Base-by-base conservation (phyloP, 2,888 invertebrate genomes). In the Prosopocoilus inquinatus region DNA sequence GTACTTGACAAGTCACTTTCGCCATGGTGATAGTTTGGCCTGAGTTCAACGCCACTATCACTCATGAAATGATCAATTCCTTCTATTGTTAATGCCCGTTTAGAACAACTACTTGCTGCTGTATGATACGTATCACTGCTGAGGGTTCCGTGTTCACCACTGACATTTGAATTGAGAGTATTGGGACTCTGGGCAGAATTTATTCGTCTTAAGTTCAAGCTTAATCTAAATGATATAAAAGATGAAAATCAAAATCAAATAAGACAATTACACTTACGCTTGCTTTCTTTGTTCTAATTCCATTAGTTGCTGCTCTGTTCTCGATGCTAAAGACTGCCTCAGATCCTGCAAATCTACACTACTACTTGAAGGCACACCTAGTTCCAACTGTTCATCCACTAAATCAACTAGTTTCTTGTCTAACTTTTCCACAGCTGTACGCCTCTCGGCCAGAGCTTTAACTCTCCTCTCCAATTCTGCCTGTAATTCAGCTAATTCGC, bases 111-210 rank as follows among this genome's bases (percentile, higher is more conserved):
- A 61, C 74, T 75, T 63, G 86, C 81, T 0, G 90, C 89, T 13
- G 90, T 90, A 76, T 90, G 90, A 77, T 88, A 91, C 1, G 89
- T 87, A 67, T 87, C 88, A 58, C 83, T 85, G 51, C 85, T 77
- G 48, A 71, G 64, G 5, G 71, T 68, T 13, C 60, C 64, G 9
- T 61, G 67, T 49, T 74, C 72, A 46, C 64, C 50, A 58, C 72
- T 73, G 46, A 66, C 66, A 13, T 79, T 80, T 11, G 75, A 68
- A 47, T 71, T 70, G 16, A 69, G 68, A 9, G 47, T 48, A 56
- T 67, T 65, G 3, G 73, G 68, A 54, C 71, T 71, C 62, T 74
- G 72, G 4, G 69, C 70, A 9, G 74, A 73, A 64, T 75, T 72
- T 28, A 75, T 69, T 12, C 82, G 81, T 64, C 83, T 85, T 56